phyloP scores from a whole-genome alignment of 2,888 invertebrate genomes.

The Thereva nobilitata region DNA sequence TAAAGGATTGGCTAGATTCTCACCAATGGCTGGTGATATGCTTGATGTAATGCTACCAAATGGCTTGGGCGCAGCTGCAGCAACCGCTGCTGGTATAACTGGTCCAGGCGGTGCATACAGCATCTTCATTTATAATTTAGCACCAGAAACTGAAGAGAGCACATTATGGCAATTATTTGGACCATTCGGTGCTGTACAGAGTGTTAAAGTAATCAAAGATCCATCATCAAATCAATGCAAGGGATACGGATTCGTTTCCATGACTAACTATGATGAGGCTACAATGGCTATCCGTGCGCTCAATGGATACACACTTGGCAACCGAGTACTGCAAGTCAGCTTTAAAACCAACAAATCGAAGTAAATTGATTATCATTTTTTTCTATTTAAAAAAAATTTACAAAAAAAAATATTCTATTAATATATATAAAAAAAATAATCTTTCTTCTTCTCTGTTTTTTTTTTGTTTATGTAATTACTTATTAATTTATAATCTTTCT shows the following conservation, averaged over 20 bases:
- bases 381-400: neutral
- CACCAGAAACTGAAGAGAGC: conserved; percentile 94
- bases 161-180: conserved; percentile 96
- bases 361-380: conserved; percentile 47
- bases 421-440: no score
- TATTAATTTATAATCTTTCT: no score
- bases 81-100: conserved; percentile 52
- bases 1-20: conserved; percentile 74
- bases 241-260: conserved; percentile 97
- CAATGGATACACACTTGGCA: conserved; percentile 94
- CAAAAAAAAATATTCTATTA: no score
- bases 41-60: conserved; percentile 77
- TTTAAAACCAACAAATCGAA: conserved; percentile 90
- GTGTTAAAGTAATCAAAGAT: conserved; percentile 96
- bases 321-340: conserved; percentile 95
- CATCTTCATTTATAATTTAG: conserved; percentile 95
- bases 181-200: conserved; percentile 67
- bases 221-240: conserved; percentile 96
- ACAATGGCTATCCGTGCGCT: conserved; percentile 93
- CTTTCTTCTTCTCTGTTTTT: no score
- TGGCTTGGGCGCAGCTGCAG: conserved; percentile 62
- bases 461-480: no score
- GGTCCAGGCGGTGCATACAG: conserved; percentile 63
- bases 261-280: conserved; percentile 98
- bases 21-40: conserved; percentile 82